Evolutionary conservation across 1,140 invertebrate genomes (phyloP).

Genomic region (Halesus radiatus): DNA sequence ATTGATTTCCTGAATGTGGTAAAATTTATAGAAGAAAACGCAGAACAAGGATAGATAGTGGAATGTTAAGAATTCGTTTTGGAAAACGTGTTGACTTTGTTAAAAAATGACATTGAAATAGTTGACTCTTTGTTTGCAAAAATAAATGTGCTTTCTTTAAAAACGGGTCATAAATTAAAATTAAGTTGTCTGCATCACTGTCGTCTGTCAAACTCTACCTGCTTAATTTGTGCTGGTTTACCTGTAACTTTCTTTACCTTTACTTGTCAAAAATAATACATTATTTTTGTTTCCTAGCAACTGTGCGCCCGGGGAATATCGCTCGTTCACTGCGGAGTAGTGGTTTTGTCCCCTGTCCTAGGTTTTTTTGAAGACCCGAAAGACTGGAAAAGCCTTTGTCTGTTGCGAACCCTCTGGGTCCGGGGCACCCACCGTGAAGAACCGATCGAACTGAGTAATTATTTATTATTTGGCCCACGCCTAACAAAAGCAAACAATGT

Average conservation of each 20-base stretch:
- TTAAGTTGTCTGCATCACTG: background rate
- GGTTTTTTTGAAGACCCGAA: background rate
- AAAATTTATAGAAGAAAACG: too few species aligned
- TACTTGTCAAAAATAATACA: background rate
- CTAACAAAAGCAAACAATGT: slow-evolving; percentile 18
- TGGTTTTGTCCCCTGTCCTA: too few species aligned
- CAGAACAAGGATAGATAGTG: too few species aligned
- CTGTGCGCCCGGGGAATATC: background rate
- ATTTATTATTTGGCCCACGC: slow-evolving; percentile 32
- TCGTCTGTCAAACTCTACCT: background rate
- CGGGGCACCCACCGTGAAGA: slow-evolving; percentile 46
- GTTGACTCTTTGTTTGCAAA: too few species aligned
- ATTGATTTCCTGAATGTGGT: too few species aligned
- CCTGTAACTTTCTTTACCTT: slow-evolving; percentile 25
- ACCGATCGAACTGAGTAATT: slow-evolving; percentile 53
- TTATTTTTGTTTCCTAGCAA: background rate
- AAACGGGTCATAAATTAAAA: too few species aligned
- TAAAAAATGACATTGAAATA: too few species aligned
- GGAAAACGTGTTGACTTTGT: too few species aligned
- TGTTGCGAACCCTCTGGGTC: slow-evolving; percentile 1
- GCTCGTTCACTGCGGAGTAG: slow-evolving; percentile 10
- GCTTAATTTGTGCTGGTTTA: background rate
- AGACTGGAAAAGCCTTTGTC: background rate
- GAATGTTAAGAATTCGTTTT: too few species aligned
- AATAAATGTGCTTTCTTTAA: too few species aligned